Conservation (phyloP, 1,140 invertebrate genomes). For the Bombus soroeensis region DNA sequence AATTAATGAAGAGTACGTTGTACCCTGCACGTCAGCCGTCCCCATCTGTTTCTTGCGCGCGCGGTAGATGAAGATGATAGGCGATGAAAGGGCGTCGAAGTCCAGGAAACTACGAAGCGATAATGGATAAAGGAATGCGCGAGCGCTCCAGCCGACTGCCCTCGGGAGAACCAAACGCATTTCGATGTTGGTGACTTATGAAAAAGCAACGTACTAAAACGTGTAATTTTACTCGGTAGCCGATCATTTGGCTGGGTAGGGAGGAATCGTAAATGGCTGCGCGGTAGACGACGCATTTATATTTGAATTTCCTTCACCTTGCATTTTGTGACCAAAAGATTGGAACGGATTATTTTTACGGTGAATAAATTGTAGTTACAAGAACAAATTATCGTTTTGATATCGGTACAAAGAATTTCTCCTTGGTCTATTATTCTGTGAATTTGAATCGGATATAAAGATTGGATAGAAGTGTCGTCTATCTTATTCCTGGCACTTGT, state of each 20-base stretch:
- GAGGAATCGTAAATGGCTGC: neutral
- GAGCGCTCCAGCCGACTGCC: neutral
- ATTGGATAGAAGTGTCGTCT: neutral
- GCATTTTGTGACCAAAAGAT: neutral
- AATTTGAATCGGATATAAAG: too few relatives aligned
- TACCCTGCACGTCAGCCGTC: slow-evolving; percentile 25
- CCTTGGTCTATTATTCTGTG: too few relatives aligned
- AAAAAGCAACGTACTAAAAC: neutral
- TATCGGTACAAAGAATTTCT: too few relatives aligned
- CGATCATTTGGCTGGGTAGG: neutral
- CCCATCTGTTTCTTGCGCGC: slow-evolving; percentile 44
- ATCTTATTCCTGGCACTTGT: neutral
- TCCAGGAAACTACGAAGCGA: slow-evolving; percentile 25
- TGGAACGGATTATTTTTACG: neutral
- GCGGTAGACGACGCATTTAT: neutral
- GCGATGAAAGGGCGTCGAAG: slow-evolving; percentile 37
- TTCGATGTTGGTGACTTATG: neutral
- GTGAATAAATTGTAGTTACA: neutral
- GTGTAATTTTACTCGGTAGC: neutral
- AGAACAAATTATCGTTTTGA: too few relatives aligned
- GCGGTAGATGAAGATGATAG: slow-evolving; percentile 33
- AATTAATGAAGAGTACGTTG: slow-evolving; percentile 54
- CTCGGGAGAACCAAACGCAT: neutral
- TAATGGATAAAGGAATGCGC: slow-evolving; percentile 15
- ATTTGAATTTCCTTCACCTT: neutral